phyloP scores from a whole-genome alignment of 2,888 invertebrate species.

The Campoplex capitator region DNA sequence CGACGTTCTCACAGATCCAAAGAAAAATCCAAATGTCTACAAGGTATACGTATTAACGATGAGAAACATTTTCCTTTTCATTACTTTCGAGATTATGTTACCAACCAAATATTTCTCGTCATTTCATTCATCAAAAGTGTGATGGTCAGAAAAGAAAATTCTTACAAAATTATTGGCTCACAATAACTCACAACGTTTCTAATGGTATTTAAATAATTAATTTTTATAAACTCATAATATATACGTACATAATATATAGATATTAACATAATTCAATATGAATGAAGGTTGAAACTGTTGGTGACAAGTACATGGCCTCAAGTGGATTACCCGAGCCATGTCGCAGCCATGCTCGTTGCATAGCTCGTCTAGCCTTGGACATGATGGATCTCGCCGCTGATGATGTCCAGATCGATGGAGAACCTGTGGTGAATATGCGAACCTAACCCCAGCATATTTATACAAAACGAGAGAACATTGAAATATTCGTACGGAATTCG shows the following conservation, averaged over 20 bases:
- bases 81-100: neutral
- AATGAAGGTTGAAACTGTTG: constrained; percentile 97
- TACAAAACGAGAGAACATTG: neutral
- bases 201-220: neutral
- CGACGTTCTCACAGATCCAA: constrained; percentile 96
- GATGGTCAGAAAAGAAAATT: neutral
- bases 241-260: neutral
- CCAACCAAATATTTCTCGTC: neutral
- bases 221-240: neutral
- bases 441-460: neutral
- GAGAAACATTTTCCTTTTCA: constrained; percentile 4
- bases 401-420: constrained; percentile 94
- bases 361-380: constrained; percentile 95
- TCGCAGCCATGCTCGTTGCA: constrained; percentile 95
- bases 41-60: constrained; percentile 87
- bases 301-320: constrained; percentile 99
- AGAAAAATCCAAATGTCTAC: constrained; percentile 96
- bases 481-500: neutral
- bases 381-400: constrained; percentile 96
- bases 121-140: neutral
- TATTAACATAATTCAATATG: neutral
- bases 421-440: constrained; percentile 91
- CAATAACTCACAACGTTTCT: neutral
- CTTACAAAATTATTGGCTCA: neutral
- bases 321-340: constrained; percentile 97